phyloP scores from a whole-genome alignment of 2,113 vertebrate genomes.

The Pluvialis apricaria region DNA sequence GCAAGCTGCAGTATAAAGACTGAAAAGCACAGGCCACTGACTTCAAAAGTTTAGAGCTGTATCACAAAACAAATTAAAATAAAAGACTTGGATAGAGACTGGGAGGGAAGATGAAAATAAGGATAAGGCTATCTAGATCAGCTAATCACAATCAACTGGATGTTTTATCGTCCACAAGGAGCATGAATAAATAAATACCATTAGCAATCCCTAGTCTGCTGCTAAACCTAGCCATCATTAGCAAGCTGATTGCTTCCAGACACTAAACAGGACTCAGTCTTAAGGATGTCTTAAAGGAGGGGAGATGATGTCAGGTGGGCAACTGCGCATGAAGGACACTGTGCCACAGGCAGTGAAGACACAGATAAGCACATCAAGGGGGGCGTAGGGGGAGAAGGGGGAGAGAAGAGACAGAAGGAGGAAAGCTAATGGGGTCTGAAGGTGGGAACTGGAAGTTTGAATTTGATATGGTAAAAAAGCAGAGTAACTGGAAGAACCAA shows the following conservation, averaged over 20 bases:
- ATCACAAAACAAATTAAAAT: neutral
- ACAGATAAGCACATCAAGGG: neutral
- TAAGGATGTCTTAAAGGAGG: constrained; percentile 10
- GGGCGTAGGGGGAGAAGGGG: too few species aligned
- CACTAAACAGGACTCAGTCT: neutral
- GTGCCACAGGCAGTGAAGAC: neutral
- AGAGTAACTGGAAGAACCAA: neutral
- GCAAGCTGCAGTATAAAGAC: neutral
- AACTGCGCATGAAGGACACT: neutral
- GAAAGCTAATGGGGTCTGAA: neutral
- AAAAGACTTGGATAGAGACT: neutral
- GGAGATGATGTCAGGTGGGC: neutral
- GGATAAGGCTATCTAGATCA: constrained; percentile 27
- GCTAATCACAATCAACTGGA: constrained; percentile 44
- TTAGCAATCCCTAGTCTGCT: constrained; percentile 42
- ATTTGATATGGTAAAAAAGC: neutral
- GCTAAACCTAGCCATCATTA: constrained; percentile 41
- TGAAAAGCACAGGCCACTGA: neutral
- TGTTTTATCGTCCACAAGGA: constrained; percentile 42
- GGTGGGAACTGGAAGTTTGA: neutral
- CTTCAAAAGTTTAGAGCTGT: neutral
- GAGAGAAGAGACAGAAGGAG: neutral
- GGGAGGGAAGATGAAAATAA: constrained; percentile 7
- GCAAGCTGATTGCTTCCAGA: constrained; percentile 49
- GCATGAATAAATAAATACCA: constrained; percentile 62